phyloP scores from a whole-genome alignment of 1,140 invertebrate species.

The Drosophila parabipectinata region DNA sequence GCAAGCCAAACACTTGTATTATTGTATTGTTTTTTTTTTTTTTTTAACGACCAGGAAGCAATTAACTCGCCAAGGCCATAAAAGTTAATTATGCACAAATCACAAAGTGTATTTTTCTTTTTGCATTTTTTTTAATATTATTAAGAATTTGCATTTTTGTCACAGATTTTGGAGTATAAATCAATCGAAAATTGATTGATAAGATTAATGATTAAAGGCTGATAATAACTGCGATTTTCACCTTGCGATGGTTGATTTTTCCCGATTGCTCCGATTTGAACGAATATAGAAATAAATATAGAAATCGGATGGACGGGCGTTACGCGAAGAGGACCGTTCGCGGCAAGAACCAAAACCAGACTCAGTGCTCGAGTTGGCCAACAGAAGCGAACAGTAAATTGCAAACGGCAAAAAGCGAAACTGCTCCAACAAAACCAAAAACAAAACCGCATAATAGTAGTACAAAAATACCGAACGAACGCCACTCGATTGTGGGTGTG shows the following conservation, averaged over 20 bases:
- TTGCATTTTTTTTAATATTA: neutral
- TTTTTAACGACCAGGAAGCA: slow-evolving; percentile 18
- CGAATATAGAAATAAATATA: neutral
- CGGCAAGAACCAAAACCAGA: slow-evolving; percentile 78
- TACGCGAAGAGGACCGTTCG: slow-evolving; percentile 48
- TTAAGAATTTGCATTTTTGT: neutral
- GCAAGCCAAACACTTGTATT: slow-evolving; percentile 1
- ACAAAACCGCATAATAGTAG: neutral
- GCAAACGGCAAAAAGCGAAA: slow-evolving; percentile 17
- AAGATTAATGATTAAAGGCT: neutral
- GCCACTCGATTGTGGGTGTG: slow-evolving; percentile 5
- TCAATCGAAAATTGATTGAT: slow-evolving; percentile 4
- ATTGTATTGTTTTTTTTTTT: slow-evolving; percentile 5
- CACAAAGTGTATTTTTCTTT: neutral
- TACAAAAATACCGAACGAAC: neutral
- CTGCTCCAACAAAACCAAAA: slow-evolving; percentile 3
- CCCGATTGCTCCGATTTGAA: slow-evolving; percentile 1
- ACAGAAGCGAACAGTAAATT: slow-evolving; percentile 47
- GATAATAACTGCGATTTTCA: slow-evolving; percentile 3
- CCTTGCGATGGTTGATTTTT: slow-evolving; percentile 7
- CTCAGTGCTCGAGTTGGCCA: slow-evolving; percentile 76
- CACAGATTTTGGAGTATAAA: slow-evolving; percentile 6
- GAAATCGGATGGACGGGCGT: neutral
- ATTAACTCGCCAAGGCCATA: slow-evolving; percentile 25
- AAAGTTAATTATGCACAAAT: slow-evolving; percentile 24